Conservation (phyloP, 2,113 vertebrate species). For the Oreocharis arfaki region DNA sequence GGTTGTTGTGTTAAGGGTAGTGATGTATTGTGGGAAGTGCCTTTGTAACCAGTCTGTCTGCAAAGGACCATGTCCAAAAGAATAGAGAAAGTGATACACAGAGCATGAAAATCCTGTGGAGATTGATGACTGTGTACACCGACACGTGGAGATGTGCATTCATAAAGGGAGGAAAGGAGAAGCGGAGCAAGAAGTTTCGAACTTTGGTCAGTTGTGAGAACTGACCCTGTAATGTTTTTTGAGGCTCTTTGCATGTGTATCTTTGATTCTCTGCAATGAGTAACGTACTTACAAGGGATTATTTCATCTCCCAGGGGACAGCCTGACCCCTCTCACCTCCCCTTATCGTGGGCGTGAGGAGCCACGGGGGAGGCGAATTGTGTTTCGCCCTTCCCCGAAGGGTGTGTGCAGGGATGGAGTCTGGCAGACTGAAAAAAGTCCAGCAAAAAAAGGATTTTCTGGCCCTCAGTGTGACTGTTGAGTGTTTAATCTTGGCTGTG, state of each 20-base stretch:
- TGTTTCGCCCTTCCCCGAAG: background rate
- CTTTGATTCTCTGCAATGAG: background rate
- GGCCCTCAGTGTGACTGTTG: background rate
- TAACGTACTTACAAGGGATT: background rate
- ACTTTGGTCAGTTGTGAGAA: background rate
- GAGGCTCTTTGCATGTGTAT: background rate
- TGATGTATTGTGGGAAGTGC: background rate
- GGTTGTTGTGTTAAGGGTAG: background rate
- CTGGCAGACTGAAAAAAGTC: background rate
- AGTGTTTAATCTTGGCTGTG: fast-evolving
- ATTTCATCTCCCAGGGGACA: conserved; percentile 5
- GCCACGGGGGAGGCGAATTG: background rate
- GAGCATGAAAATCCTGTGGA: background rate
- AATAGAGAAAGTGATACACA: background rate
- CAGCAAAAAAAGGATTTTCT: background rate
- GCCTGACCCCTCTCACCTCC: conserved; percentile 1
- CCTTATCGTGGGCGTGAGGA: background rate
- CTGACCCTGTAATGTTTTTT: background rate
- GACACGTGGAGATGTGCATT: fast-evolving
- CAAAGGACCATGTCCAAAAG: background rate
- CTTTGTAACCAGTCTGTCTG: background rate
- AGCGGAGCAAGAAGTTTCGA: background rate
- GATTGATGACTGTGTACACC: background rate
- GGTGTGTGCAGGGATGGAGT: background rate
- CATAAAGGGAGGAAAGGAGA: background rate